phyloP scores from a whole-genome alignment of 2,888 invertebrate genomes.

The Liodrosophila aerea region DNA sequence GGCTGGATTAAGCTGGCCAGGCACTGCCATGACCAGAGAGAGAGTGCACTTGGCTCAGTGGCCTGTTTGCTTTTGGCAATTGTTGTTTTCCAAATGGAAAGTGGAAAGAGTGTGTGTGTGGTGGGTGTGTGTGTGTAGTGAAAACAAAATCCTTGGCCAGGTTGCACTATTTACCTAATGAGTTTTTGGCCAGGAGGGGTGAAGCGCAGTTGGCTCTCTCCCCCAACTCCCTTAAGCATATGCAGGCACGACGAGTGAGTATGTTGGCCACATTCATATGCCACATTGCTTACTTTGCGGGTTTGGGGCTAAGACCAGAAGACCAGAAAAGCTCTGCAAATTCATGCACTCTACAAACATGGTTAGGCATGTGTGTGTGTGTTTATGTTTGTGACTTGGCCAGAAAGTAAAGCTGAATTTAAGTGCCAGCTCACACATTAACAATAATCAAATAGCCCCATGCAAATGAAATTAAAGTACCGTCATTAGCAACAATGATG shows the following conservation, averaged over 20 bases:
- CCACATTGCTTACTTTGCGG: neutral
- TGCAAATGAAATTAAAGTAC: slow-evolving; percentile 23
- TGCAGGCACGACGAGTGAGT: neutral
- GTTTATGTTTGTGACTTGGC: slow-evolving; percentile 1
- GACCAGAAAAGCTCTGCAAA: no score
- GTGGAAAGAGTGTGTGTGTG: no score
- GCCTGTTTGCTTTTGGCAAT: slow-evolving; percentile 23
- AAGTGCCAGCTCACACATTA: slow-evolving; percentile 14
- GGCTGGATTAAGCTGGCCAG: slow-evolving; percentile 9
- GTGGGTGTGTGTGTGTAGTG: neutral
- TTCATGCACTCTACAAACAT: no score
- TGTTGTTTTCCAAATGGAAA: slow-evolving; percentile 5
- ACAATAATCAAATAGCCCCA: slow-evolving; percentile 23
- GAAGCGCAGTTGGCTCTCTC: slow-evolving; percentile 1
- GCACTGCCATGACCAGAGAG: neutral
- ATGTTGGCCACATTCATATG: neutral
- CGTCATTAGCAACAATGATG: slow-evolving; percentile 17
- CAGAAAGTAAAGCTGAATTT: slow-evolving; percentile 11
- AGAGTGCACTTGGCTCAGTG: neutral
- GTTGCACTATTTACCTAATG: slow-evolving; percentile 56
- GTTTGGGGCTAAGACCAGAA: neutral
- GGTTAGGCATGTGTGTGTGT: no score
- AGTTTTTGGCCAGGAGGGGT: slow-evolving; percentile 45
- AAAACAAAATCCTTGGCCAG: slow-evolving; percentile 13
- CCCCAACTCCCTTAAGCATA: neutral